Evolutionary conservation across 2,113 vertebrate species (phyloP).

Genomic region (Aepyceros melampus): DNA sequence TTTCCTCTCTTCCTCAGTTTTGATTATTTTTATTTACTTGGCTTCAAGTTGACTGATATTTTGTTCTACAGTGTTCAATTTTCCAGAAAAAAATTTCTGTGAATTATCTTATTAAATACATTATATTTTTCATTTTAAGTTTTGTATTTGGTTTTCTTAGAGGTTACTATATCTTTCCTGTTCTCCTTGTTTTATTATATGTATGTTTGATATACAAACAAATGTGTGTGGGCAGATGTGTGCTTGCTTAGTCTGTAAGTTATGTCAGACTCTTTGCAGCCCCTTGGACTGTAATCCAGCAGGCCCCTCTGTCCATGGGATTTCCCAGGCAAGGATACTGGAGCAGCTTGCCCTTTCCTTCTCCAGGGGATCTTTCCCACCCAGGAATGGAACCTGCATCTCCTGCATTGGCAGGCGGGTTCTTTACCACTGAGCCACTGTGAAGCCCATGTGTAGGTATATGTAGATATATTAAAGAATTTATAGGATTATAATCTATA

Average conservation of each 20-base stretch:
- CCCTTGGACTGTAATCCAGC: neutral
- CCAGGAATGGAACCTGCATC: neutral
- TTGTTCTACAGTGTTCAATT: neutral
- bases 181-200: neutral
- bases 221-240: neutral
- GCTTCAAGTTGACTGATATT: neutral
- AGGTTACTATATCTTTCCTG: neutral
- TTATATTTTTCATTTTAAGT: neutral
- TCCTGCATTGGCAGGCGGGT: neutral
- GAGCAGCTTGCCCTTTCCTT: neutral
- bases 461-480: neutral
- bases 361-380: neutral
- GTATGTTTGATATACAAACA: neutral
- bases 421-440: neutral
- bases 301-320: neutral
- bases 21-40: neutral
- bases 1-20: neutral
- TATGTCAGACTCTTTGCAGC: neutral
- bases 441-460: neutral
- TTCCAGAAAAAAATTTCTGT: neutral
- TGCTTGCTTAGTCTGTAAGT: neutral
- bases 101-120: neutral
- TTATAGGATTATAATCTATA: neutral
- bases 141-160: neutral
- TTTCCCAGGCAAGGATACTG: neutral